phyloP scores from a whole-genome alignment of 2,888 invertebrate species.

The Polia nebulosa region DNA sequence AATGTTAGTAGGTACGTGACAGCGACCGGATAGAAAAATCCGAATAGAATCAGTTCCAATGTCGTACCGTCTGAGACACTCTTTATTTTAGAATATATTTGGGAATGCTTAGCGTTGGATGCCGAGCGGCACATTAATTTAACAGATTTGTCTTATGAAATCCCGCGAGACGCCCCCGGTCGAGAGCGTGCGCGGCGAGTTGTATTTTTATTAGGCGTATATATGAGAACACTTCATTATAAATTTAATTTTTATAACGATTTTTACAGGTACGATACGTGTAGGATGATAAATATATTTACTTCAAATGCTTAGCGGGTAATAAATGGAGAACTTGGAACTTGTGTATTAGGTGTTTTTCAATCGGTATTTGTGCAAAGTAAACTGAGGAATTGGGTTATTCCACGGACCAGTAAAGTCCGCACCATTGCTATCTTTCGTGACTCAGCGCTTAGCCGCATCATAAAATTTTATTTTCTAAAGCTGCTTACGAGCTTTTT shows the following conservation, averaged over 20 bases:
- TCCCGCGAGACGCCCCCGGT: slow-evolving; percentile 66
- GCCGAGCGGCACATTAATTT: slow-evolving; percentile 75
- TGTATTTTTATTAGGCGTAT: slow-evolving; percentile 60
- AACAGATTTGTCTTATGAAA: slow-evolving; percentile 75
- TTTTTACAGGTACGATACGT: slow-evolving; percentile 29
- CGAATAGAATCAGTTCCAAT: slow-evolving; percentile 74
- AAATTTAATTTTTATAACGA: slow-evolving; percentile 46
- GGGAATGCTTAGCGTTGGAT: slow-evolving; percentile 75
- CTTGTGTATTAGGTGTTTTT: neutral
- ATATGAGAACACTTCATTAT: slow-evolving; percentile 49
- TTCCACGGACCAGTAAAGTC: slow-evolving; percentile 11
- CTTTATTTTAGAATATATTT: slow-evolving; percentile 81
- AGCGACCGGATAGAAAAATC: slow-evolving; percentile 77
- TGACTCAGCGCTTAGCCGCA: slow-evolving; percentile 31
- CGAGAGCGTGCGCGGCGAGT: slow-evolving; percentile 43
- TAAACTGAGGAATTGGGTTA: slow-evolving; percentile 30
- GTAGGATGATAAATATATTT: neutral
- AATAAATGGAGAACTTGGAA: neutral
- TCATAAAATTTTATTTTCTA: slow-evolving; percentile 24
- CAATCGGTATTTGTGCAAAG: slow-evolving; percentile 15
- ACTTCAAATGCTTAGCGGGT: slow-evolving; percentile 16
- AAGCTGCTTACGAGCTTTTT: slow-evolving; percentile 25
- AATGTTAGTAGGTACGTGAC: slow-evolving; percentile 71
- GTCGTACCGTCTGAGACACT: slow-evolving; percentile 70
- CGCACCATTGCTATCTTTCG: slow-evolving; percentile 18